phyloP scores from a whole-genome alignment of 1,140 invertebrate genomes.

The Aphelenchoides fujianensis region DNA sequence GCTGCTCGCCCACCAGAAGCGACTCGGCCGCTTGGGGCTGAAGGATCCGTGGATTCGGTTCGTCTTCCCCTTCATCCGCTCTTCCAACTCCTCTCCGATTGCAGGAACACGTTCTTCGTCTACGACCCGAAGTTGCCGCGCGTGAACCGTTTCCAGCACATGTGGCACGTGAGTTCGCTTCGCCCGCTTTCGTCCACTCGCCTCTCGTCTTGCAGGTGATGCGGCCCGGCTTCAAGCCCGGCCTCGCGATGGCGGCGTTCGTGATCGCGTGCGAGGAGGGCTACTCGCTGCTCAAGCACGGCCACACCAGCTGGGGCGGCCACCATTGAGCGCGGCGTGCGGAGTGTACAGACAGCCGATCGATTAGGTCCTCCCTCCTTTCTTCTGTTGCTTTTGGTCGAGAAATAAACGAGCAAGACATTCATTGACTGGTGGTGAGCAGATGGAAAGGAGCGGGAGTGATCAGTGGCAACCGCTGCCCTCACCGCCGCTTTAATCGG shows the following conservation, averaged over 20 bases:
- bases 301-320: slow-evolving; percentile 37
- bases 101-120: not conserved
- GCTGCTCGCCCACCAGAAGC: slow-evolving; percentile 26
- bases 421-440: no score
- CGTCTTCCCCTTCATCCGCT: not conserved
- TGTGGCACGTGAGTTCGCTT: slow-evolving; percentile 22
- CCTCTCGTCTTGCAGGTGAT: slow-evolving; percentile 21
- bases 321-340: slow-evolving; percentile 6
- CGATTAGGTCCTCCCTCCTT: not conserved
- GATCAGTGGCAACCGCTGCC: no score
- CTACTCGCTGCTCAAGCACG: slow-evolving; percentile 36
- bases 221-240: slow-evolving; percentile 19
- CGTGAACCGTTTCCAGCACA: not conserved
- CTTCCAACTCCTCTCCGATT: slow-evolving; percentile 14
- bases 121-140: slow-evolving; percentile 14
- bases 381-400: not conserved
- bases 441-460: no score
- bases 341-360: not conserved
- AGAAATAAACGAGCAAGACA: slow-evolving; percentile 20
- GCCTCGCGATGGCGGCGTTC: slow-evolving; percentile 19
- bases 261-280: slow-evolving; percentile 30
- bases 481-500: no score
- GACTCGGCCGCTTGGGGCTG: slow-evolving; percentile 33
- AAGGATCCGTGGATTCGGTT: slow-evolving; percentile 47
- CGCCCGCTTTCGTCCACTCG: no score